Percentiles rank a stretch among this genome's conserved stretches.
Evolutionary conservation across 2,888 invertebrate genomes (phyloP).

Genomic region (Junonia oenone): DNA sequence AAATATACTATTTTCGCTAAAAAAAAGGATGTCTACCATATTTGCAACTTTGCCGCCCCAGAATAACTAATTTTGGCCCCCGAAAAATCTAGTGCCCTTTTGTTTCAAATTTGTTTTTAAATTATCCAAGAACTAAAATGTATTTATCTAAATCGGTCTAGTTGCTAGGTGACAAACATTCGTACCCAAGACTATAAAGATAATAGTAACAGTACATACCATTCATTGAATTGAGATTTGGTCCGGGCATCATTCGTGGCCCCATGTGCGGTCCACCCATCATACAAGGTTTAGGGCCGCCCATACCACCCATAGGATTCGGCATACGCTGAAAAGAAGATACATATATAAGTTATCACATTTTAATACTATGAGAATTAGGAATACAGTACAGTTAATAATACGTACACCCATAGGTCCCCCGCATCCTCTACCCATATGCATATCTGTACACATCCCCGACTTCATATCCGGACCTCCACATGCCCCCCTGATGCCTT

Average conservation of each 20-base stretch:
- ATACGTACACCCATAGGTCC: slow-evolving; percentile 75
- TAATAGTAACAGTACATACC: no score
- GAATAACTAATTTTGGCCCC: no score
- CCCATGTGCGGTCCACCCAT: slow-evolving; percentile 76
- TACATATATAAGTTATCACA: background rate
- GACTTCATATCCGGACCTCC: slow-evolving; percentile 75
- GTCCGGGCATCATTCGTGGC: slow-evolving; percentile 74
- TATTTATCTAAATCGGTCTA: no score
- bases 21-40: no score
- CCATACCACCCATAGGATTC: slow-evolving; percentile 76
- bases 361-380: background rate
- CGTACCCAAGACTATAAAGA: no score
- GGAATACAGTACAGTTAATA: background rate
- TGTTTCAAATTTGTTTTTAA: no score
- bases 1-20: no score
- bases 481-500: slow-evolving; percentile 67
- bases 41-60: no score
- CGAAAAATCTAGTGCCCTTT: no score
- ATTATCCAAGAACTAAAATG: no score
- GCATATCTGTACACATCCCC: slow-evolving; percentile 75
- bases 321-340: slow-evolving; percentile 66
- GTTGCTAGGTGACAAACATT: no score
- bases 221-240: slow-evolving; percentile 73
- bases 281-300: slow-evolving; percentile 73
- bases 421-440: slow-evolving; percentile 74